These are phyloP conservation scores for Anguilla obscura DNA, from an alignment of 2,797 vertebrate genomes.

Conservation along the genomic window DNA sequence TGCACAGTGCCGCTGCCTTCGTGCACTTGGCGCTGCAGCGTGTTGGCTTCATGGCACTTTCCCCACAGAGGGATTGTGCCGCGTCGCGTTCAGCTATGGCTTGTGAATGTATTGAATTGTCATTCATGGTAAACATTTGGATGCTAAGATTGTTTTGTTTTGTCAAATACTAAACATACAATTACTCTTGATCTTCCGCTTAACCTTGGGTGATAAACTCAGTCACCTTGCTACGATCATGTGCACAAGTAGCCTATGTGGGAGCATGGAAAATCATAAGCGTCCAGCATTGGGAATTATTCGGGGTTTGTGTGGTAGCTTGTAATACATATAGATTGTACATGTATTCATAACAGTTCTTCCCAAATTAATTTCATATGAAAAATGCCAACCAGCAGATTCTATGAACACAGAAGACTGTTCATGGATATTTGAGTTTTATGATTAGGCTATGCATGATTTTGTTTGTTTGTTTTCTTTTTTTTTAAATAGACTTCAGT, in stretches of 20 bases:
- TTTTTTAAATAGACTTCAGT: background rate
- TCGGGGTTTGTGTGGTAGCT: background rate
- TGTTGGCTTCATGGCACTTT: background rate
- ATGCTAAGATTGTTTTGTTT: constrained; percentile 23
- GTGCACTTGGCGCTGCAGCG: background rate
- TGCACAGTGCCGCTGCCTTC: background rate
- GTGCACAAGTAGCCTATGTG: background rate
- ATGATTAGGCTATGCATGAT: background rate
- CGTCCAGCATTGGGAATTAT: background rate
- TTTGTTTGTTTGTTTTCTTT: background rate
- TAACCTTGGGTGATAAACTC: background rate
- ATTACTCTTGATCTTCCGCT: constrained; percentile 12
- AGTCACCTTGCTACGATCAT: background rate
- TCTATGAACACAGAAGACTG: background rate
- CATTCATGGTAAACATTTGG: constrained; percentile 21
- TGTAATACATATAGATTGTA: background rate
- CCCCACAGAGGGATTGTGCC: background rate
- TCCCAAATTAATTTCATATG: background rate
- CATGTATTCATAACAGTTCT: background rate
- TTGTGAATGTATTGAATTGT: constrained; percentile 20
- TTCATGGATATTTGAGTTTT: background rate
- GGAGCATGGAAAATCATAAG: background rate
- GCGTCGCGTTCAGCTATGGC: constrained; percentile 3
- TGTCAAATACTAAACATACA: constrained; percentile 20
- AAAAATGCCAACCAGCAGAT: background rate